Evolutionary conservation across 2,113 vertebrate species (phyloP).

Genomic region (Takifugu bimaculatus): DNA sequence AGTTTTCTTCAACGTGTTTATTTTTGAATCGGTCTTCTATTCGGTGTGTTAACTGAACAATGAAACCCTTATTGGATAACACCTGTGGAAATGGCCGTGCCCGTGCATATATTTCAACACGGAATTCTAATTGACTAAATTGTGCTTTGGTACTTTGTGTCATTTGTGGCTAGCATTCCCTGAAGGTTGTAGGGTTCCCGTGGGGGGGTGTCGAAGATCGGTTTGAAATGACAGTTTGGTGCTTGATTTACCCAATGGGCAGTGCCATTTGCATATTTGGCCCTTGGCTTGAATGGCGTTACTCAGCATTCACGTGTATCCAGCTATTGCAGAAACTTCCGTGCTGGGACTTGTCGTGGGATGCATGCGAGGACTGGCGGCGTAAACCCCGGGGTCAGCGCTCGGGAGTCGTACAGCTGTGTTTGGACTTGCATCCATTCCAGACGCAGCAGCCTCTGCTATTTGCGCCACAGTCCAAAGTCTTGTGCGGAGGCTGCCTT

Average conservation of each 20-base stretch:
- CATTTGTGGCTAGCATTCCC: neutral
- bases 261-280: constrained; percentile 30
- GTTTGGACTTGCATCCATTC: constrained; percentile 53
- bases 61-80: no score
- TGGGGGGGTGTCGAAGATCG: neutral
- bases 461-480: constrained; percentile 22
- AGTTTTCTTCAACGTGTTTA: no score
- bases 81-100: no score
- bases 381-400: constrained; percentile 16
- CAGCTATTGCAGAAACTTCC: constrained; percentile 20
- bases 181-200: neutral
- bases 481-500: constrained; percentile 33
- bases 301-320: constrained; percentile 12
- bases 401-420: constrained; percentile 31
- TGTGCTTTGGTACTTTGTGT: neutral
- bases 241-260: constrained; percentile 17
- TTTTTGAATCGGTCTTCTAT: no score
- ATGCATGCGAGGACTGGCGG: constrained; percentile 30
- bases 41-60: no score
- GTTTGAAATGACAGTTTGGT: neutral
- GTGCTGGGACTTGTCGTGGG: neutral
- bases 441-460: constrained; percentile 33
- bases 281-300: constrained; percentile 5
- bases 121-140: neutral
- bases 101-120: no score